These are phyloP conservation scores for Eurois occulta DNA, from an alignment of 2,888 invertebrate genomes.

Conservation along the genomic window DNA sequence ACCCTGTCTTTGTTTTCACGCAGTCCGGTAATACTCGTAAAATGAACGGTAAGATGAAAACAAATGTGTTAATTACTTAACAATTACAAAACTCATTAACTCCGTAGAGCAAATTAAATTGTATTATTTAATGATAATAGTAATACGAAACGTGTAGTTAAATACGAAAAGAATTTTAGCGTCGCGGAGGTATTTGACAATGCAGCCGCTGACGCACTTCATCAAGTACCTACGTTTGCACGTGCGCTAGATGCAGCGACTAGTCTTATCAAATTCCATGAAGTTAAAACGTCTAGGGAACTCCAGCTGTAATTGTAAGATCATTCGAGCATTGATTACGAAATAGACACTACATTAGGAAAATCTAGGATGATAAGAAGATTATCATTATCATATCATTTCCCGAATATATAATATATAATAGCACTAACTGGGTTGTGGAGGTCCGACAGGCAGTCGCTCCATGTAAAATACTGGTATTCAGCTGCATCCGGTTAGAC, in stretches of 20 bases:
- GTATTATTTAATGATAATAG: background rate
- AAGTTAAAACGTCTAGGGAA: slow-evolving; percentile 6
- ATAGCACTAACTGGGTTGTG: too few species aligned
- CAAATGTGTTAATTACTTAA: slow-evolving; percentile 25
- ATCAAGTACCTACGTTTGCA: slow-evolving; percentile 1
- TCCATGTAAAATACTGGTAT: too few species aligned
- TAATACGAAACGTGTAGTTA: background rate
- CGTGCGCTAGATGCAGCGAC: background rate
- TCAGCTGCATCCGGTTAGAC: too few species aligned
- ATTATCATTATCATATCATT: background rate
- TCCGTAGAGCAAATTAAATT: slow-evolving; percentile 4
- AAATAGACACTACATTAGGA: background rate
- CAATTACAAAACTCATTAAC: slow-evolving; percentile 29
- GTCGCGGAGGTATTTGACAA: background rate
- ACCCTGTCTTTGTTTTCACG: background rate
- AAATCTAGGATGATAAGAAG: background rate
- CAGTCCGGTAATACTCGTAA: background rate
- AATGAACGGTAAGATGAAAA: background rate
- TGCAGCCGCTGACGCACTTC: background rate
- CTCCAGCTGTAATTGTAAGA: background rate
- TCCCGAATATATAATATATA: too few species aligned
- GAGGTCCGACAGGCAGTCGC: too few species aligned
- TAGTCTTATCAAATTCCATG: slow-evolving; percentile 11
- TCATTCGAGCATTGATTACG: background rate
- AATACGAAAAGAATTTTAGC: slow-evolving; percentile 1